These are phyloP conservation scores for Pseudorectes ferrugineus DNA, from an alignment of 2,113 vertebrate species.

Conservation along the genomic window DNA sequence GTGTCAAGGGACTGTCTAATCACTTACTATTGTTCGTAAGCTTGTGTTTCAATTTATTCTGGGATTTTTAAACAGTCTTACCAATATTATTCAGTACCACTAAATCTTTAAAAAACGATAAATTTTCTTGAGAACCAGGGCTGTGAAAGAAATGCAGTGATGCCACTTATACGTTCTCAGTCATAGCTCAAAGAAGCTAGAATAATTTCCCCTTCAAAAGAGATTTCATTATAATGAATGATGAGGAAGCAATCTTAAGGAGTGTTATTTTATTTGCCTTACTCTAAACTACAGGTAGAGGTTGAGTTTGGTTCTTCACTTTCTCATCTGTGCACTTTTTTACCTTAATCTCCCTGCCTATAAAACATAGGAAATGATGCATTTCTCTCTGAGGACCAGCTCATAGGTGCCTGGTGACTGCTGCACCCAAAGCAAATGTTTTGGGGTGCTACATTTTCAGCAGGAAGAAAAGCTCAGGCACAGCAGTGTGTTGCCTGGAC, in stretches of 20 bases:
- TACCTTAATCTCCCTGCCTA: neutral
- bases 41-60: neutral
- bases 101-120: neutral
- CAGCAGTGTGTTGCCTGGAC: neutral
- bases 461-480: neutral
- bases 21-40: neutral
- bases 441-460: neutral
- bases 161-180: neutral
- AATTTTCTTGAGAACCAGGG: neutral
- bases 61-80: neutral
- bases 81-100: neutral
- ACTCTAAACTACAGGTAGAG: neutral
- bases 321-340: neutral
- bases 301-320: neutral
- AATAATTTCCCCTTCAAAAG: neutral
- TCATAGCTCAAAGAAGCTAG: neutral
- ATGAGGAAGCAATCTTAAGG: neutral
- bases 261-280: neutral
- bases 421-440: neutral
- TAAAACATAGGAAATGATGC: fast-evolving
- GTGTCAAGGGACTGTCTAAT: neutral
- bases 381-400: neutral
- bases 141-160: neutral
- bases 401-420: neutral
- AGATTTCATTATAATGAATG: neutral